These are phyloP conservation scores for Brachyrhaphis roseni DNA, from an alignment of 2,797 vertebrate species.

Conservation along the genomic window DNA sequence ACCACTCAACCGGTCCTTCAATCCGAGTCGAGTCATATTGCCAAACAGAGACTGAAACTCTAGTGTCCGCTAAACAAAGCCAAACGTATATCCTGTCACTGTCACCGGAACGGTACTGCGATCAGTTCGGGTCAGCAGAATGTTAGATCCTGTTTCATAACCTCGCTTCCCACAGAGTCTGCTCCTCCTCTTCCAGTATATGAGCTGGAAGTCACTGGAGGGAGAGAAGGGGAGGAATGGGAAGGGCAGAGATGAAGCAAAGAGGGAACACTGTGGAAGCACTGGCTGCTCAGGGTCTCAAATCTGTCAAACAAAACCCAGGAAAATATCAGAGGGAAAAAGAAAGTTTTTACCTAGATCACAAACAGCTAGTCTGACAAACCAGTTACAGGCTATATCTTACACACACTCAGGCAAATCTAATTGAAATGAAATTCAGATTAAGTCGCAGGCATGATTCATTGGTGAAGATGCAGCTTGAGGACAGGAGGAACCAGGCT, in stretches of 20 bases:
- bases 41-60: constrained; percentile 3
- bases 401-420: constrained; percentile 27
- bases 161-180: constrained; percentile 67
- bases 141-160: constrained; percentile 60
- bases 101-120: constrained; percentile 3
- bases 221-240: neutral
- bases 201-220: constrained; percentile 38
- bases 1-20: constrained; percentile 1
- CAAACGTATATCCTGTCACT: constrained; percentile 14
- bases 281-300: neutral
- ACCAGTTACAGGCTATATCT: neutral
- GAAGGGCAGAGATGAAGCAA: constrained; percentile 11
- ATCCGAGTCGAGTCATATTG: neutral
- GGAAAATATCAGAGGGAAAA: neutral
- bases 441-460: constrained; percentile 52
- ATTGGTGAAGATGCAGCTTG: constrained; percentile 4
- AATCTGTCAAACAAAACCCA: neutral
- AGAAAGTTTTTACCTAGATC: neutral
- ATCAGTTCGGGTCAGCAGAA: constrained; percentile 50
- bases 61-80: neutral
- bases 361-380: neutral
- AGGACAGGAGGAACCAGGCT: constrained; percentile 36
- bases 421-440: constrained; percentile 50
- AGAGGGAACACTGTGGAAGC: constrained; percentile 11
- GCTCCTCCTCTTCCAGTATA: constrained; percentile 62